These are phyloP conservation scores for Adoxophyes honmai DNA, from an alignment of 1,140 invertebrate genomes.

Conservation along the genomic window DNA sequence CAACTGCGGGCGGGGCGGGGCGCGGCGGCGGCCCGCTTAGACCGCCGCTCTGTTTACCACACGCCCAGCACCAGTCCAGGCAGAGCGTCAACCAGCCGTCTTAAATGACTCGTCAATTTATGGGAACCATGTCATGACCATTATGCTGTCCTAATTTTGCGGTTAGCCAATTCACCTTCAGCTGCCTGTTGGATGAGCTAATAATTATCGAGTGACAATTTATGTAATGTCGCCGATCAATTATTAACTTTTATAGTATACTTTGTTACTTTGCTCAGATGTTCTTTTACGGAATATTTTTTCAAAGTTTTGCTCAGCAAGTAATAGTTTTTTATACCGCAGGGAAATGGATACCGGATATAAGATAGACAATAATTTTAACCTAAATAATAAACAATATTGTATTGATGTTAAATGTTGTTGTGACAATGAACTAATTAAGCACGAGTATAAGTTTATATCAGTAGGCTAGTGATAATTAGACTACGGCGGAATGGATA, in stretches of 20 bases:
- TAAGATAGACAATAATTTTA: conserved; percentile 36
- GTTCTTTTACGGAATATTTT: no score
- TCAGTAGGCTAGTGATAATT: conserved; percentile 12
- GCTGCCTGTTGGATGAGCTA: no score
- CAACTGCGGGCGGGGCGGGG: conserved; percentile 48
- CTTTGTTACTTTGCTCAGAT: no score
- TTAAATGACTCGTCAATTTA: no score
- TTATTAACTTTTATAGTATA: no score
- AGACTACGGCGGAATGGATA: conserved; percentile 24
- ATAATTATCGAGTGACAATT: no score
- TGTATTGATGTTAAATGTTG: conserved; percentile 33
- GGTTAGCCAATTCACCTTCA: no score
- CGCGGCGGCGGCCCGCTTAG: conserved; percentile 6
- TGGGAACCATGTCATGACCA: no score
- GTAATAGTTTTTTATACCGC: background rate
- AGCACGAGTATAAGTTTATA: conserved; percentile 27
- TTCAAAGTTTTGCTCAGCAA: no score
- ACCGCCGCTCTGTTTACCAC: conserved; percentile 8
- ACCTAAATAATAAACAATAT: conserved; percentile 21
- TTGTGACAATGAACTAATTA: conserved; percentile 28
- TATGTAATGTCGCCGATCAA: no score
- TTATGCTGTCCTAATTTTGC: background rate
- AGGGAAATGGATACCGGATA: conserved; percentile 23
- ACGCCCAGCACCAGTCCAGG: no score
- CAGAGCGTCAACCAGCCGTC: no score